Conservation (phyloP, 2,888 invertebrate species). For the Anthophora plumipes region DNA sequence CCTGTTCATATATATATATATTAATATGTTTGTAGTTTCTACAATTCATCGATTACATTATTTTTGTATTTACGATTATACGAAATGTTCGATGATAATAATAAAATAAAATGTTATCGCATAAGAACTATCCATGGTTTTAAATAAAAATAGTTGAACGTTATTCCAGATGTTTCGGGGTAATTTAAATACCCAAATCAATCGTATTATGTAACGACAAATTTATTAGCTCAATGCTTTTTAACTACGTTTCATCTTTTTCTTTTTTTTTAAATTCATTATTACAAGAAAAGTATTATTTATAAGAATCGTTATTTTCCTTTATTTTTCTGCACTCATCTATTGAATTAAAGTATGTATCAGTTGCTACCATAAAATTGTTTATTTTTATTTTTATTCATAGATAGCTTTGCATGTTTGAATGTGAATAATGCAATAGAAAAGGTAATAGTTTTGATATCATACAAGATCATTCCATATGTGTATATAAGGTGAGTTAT, state of each 20-base stretch:
- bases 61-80: neutral
- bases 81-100: neutral
- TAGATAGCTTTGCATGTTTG: conserved; percentile 64
- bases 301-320: neutral
- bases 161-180: too few relatives aligned
- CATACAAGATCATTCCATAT: conserved; percentile 22
- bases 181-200: conserved; percentile 5
- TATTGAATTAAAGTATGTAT: neutral
- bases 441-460: conserved; percentile 27
- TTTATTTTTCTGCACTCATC: neutral
- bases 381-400: conserved; percentile 29
- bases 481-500: conserved; percentile 57
- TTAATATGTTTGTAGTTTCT: conserved; percentile 5
- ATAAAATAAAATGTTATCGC: neutral
- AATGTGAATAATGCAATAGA: conserved; percentile 46
- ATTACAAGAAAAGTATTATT: conserved; percentile 5
- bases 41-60: neutral
- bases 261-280: conserved; percentile 12
- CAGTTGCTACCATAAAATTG: conserved; percentile 2
- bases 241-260: conserved; percentile 9
- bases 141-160: too few relatives aligned
- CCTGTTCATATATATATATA: conserved; percentile 18
- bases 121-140: too few relatives aligned
- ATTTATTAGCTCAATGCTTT: conserved; percentile 32
- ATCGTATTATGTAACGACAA: neutral